Evolutionary conservation across 2,888 invertebrate genomes (phyloP).

Genomic region (Rhyacophila evoluta): DNA sequence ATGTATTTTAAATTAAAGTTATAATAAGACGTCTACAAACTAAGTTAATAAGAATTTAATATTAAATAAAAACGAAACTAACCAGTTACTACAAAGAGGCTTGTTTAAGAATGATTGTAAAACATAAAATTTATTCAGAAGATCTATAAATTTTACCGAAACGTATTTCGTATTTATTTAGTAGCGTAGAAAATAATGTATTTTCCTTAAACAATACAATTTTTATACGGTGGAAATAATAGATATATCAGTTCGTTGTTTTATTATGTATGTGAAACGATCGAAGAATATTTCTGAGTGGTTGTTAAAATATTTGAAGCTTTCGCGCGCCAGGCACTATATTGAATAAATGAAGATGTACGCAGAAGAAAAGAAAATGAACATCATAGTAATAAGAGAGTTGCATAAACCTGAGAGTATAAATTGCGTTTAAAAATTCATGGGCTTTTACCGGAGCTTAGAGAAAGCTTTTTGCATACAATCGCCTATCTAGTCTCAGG

Average conservation of each 20-base stretch:
- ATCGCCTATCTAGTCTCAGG: not conserved
- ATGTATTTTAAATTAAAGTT: too few species aligned
- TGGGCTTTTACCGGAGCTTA: conserved; percentile 6
- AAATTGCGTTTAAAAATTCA: conserved; percentile 19
- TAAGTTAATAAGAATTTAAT: too few species aligned
- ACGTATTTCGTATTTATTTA: too few species aligned
- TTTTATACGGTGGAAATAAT: not conserved
- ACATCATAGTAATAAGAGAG: not conserved
- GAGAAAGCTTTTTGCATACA: conserved; percentile 17
- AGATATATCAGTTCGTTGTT: not conserved
- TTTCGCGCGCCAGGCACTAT: not conserved
- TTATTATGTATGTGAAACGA: not conserved
- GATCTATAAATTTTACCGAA: too few species aligned
- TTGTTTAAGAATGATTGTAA: too few species aligned
- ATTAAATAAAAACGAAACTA: too few species aligned
- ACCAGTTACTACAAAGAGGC: too few species aligned
- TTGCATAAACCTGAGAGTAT: conserved; percentile 2
- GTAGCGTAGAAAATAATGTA: too few species aligned
- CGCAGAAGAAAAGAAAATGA: conserved; percentile 6
- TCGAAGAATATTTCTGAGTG: not conserved
- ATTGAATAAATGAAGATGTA: conserved; percentile 3
- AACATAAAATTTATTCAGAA: too few species aligned
- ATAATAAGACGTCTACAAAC: too few species aligned
- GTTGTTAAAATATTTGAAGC: conserved; percentile 19
- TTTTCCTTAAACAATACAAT: too few species aligned